Conservation (phyloP, 2,888 invertebrate species). For the Julus scanicus region DNA sequence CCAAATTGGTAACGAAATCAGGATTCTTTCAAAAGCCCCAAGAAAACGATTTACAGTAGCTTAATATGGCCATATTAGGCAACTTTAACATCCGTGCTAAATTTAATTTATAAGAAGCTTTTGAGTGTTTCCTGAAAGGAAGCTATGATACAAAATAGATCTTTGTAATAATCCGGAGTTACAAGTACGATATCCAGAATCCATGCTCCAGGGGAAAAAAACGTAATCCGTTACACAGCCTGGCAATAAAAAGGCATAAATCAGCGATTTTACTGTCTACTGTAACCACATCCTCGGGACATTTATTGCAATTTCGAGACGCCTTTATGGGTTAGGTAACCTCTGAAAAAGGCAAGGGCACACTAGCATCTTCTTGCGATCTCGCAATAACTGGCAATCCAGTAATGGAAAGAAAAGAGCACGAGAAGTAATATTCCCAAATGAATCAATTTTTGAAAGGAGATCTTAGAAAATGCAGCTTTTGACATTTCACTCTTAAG, state of each 20-base stretch:
- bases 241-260: neutral
- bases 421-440: conserved; percentile 28
- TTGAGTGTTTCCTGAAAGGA: neutral
- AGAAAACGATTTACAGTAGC: neutral
- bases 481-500: conserved; percentile 1
- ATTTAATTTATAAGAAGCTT: neutral
- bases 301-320: conserved; percentile 24
- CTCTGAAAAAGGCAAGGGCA: conserved; percentile 4
- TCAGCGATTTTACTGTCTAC: neutral
- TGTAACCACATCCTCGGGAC: conserved; percentile 16
- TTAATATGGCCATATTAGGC: neutral
- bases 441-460: conserved; percentile 37
- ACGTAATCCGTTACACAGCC: neutral
- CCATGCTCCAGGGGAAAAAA: neutral
- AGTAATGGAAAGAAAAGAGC: conserved; percentile 30
- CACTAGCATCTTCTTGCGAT: neutral
- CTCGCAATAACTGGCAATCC: conserved; percentile 20
- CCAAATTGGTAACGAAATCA: too few species aligned
- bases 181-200: neutral
- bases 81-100: neutral
- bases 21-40: neutral
- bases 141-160: neutral
- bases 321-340: conserved; percentile 12
- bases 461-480: conserved; percentile 37
- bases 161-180: conserved; percentile 1